These are phyloP conservation scores for Sisyra terminalis DNA, from an alignment of 2,888 invertebrate genomes.

Conservation along the genomic window DNA sequence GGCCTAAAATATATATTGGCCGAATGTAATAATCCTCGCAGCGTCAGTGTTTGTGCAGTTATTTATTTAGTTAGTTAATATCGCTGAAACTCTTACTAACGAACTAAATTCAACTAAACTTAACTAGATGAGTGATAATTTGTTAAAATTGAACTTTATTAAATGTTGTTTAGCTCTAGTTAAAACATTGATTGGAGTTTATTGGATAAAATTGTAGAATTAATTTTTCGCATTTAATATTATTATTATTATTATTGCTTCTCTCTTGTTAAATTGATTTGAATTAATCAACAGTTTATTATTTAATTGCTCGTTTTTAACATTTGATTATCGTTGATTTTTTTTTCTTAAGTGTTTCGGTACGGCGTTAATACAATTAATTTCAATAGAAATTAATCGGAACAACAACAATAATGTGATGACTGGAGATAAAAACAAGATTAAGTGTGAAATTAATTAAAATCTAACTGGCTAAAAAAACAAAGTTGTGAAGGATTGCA, in stretches of 20 bases:
- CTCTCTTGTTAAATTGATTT: constrained; percentile 7
- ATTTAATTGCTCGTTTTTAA: constrained; percentile 7
- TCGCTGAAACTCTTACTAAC: background rate
- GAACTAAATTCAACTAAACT: background rate
- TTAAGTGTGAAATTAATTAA: background rate
- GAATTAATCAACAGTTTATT: constrained; percentile 7
- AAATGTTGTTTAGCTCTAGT: constrained; percentile 8
- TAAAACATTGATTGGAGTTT: constrained; percentile 10
- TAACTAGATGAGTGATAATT: constrained; percentile 7
- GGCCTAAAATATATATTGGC: constrained; percentile 29
- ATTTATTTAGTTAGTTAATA: constrained; percentile 7
- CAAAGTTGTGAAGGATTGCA: background rate
- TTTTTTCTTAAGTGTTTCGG: background rate
- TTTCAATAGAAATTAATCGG: constrained; percentile 1
- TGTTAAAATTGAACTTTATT: constrained; percentile 8
- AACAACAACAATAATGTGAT: too few species aligned
- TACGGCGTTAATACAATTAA: background rate
- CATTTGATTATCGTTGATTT: constrained; percentile 2
- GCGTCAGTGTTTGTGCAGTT: constrained; percentile 19
- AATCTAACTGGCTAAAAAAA: constrained; percentile 2
- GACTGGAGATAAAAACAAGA: too few species aligned
- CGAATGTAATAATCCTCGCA: constrained; percentile 27
- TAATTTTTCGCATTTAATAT: constrained; percentile 9
- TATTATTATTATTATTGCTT: background rate
- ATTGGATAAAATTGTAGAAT: constrained; percentile 10